phyloP scores from a whole-genome alignment of 2,888 invertebrate genomes.

The Lysandra coridon region DNA sequence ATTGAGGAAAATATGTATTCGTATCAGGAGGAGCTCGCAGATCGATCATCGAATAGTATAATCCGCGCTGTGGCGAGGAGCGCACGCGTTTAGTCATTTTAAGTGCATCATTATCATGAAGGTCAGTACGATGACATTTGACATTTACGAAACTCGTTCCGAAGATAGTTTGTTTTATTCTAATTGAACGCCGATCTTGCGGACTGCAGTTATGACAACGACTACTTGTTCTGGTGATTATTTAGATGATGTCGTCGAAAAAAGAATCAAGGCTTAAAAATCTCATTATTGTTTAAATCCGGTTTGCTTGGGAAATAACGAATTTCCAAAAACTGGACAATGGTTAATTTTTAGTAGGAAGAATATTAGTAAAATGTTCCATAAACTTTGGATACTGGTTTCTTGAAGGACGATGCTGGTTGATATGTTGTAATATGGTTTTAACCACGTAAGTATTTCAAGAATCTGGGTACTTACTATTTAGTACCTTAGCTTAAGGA shows the following conservation, averaged over 20 bases:
- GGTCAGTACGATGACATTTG: slow-evolving; percentile 24
- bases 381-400: too few species aligned
- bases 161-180: slow-evolving; percentile 11
- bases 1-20: slow-evolving; percentile 6
- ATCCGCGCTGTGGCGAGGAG: neutral
- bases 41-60: neutral
- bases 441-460: too few species aligned
- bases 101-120: slow-evolving; percentile 13
- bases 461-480: too few species aligned
- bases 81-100: neutral
- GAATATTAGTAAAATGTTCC: too few species aligned
- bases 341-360: too few species aligned
- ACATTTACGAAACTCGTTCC: slow-evolving; percentile 16
- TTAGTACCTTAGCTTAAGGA: neutral
- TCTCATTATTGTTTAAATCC: neutral
- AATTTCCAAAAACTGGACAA: too few species aligned
- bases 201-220: neutral
- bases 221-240: neutral
- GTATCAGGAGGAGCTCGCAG: neutral
- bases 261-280: neutral
- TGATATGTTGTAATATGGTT: too few species aligned
- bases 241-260: neutral
- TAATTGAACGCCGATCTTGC: neutral
- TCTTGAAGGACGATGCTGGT: too few species aligned
- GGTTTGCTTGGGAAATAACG: neutral